Evolutionary conservation across 2,797 vertebrate genomes (phyloP).

Genomic region (Lithobates sylvaticus): DNA sequence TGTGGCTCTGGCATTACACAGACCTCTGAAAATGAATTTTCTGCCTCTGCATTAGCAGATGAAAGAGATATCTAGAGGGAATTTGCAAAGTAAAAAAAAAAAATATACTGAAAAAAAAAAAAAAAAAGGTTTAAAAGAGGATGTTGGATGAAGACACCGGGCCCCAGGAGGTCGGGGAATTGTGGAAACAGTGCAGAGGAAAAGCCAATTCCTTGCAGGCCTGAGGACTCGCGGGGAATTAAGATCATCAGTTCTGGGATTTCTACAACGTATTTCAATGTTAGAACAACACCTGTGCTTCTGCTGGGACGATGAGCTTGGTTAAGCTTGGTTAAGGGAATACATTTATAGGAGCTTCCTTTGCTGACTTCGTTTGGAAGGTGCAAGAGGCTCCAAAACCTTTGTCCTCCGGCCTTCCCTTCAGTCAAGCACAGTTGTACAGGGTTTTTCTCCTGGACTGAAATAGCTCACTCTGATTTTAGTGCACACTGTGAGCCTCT

Average conservation of each 20-base stretch:
- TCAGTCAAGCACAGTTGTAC: too few relatives aligned
- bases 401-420: too few relatives aligned
- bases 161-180: not conserved
- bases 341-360: too few relatives aligned
- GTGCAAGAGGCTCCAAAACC: too few relatives aligned
- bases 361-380: too few relatives aligned
- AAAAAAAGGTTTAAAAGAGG: not conserved
- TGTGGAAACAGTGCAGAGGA: constrained; percentile 15
- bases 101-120: not conserved
- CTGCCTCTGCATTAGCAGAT: constrained; percentile 17
- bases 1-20: not conserved
- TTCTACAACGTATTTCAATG: too few relatives aligned
- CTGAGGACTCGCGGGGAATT: constrained; percentile 3
- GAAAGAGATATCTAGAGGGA: constrained; percentile 5
- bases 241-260: constrained; percentile 5
- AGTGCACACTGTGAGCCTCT: too few relatives aligned
- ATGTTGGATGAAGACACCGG: not conserved
- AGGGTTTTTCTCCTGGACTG: too few relatives aligned
- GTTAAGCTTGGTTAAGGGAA: too few relatives aligned
- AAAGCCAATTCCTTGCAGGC: not conserved
- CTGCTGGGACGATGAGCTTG: too few relatives aligned
- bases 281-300: too few relatives aligned
- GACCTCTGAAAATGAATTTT: constrained; percentile 17
- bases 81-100: constrained; percentile 15
- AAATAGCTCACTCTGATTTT: too few relatives aligned